Evolutionary conservation across 2,113 vertebrate genomes (phyloP).

Genomic region (Xyrauchen texanus): DNA sequence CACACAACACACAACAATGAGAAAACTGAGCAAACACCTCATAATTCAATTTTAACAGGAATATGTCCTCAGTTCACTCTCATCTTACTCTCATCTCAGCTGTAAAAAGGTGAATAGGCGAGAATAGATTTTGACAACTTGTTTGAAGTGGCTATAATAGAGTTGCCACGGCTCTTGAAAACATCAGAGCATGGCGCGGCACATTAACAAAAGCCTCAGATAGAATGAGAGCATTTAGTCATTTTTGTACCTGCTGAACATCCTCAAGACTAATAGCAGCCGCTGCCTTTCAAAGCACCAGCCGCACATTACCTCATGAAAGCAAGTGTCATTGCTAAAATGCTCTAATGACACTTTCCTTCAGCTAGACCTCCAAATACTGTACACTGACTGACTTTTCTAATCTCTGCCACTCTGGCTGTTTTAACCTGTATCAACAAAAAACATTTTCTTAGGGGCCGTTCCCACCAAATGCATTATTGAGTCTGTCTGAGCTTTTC

Average conservation of each 20-base stretch:
- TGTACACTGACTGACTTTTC: conserved; percentile 7
- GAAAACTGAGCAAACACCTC: background rate
- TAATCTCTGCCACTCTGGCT: background rate
- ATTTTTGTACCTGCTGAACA: conserved; percentile 37
- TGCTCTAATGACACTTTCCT: conserved; percentile 23
- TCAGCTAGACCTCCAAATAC: background rate
- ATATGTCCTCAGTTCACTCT: background rate
- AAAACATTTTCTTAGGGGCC: too few species aligned
- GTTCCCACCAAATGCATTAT: too few species aligned
- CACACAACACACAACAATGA: conserved; percentile 15
- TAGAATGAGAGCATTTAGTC: conserved; percentile 9
- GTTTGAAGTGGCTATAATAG: conserved; percentile 26
- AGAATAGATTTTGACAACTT: conserved; percentile 24
- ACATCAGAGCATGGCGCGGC: conserved; percentile 21
- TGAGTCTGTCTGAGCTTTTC: too few species aligned
- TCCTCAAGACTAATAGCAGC: conserved; percentile 43
- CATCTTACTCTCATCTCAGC: conserved; percentile 10
- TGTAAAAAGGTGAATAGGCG: conserved; percentile 17
- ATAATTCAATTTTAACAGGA: conserved; percentile 16
- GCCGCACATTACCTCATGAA: conserved; percentile 42
- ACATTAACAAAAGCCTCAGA: conserved; percentile 36
- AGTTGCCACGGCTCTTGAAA: conserved; percentile 19
- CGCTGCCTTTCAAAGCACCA: conserved; percentile 21
- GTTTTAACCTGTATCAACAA: background rate
- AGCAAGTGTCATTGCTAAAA: conserved; percentile 29